Evolutionary conservation across 2,888 invertebrate species (phyloP), one percentile per base, ranked within the genome.

Genomic region (Tipula helvola): DNA sequence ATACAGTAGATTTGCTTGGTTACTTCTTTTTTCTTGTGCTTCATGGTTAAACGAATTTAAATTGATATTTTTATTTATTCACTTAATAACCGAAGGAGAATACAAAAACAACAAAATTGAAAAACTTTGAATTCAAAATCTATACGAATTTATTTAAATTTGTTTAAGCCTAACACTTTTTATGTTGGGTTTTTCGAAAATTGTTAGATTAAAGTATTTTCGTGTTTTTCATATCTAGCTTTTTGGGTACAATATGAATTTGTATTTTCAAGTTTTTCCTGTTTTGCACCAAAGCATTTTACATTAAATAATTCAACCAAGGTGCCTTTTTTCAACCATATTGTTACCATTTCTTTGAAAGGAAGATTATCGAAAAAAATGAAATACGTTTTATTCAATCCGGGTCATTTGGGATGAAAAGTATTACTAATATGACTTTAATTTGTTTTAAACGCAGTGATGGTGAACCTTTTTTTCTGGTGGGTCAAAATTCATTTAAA

Each of bases 1-100:
- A 2, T 28, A 28, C 2, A 28, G 28, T 28, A 28, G 28, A 28
- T 28, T 28, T 28, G 28, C 28, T 57, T 57, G 57, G 10, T 18
- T 57, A 12, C 5, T 8, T 57, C 5, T 18, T 57, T 18, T 52
- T 28, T 39, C 39, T 5, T 57, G 16, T 57, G 3, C 28, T 71
- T 71, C 71, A 71, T 71, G 71, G 28, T 71, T 71, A 71, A 71
- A 71, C 71, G 71, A 71, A 71, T 71, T 71, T 71, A 71, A 71
- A 71, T 71, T 71, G 71, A 71, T 71, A 71, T 71, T 71, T 71
- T 71, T 71, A 71, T 71, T 71, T 71, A 71, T 71, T 71, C 71
- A 71, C 71, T 71, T 71, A 71, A 71, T 5, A 28, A 71, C 71
- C 71, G 71, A 71, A 71, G 10, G 28, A 71, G 28, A 71, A 71